phyloP scores from a whole-genome alignment of 2,888 invertebrate genomes.

The Dorcus parallelipipedus region DNA sequence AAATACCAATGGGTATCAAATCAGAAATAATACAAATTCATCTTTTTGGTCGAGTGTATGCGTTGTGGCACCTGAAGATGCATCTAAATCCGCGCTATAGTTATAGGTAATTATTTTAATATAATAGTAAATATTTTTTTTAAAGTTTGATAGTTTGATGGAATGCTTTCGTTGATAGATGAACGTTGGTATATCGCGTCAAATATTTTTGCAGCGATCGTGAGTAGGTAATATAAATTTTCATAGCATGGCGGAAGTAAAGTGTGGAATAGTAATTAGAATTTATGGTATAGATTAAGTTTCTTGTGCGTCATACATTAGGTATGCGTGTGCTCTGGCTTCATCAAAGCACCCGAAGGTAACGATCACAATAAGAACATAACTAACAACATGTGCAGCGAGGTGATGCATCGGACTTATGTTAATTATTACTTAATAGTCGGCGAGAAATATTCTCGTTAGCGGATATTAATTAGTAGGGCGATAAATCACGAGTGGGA shows the following conservation, averaged over 20 bases:
- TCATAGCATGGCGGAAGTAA: constrained; percentile 1
- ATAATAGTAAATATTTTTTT: too few species aligned
- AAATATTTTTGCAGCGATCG: too few species aligned
- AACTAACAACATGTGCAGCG: not conserved
- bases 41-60: too few species aligned
- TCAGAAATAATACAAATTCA: too few species aligned
- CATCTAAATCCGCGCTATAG: too few species aligned
- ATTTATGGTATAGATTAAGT: not conserved
- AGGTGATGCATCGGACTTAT: constrained; percentile 4
- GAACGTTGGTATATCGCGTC: too few species aligned
- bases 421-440: constrained; percentile 12
- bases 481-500: constrained; percentile 25
- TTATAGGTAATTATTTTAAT: too few species aligned
- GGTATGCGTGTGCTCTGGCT: not conserved
- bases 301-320: not conserved
- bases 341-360: not conserved
- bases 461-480: constrained; percentile 27
- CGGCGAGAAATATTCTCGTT: constrained; percentile 21
- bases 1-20: too few species aligned
- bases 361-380: not conserved
- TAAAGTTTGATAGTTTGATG: too few species aligned
- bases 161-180: too few species aligned
- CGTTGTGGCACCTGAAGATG: too few species aligned
- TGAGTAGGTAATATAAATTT: not conserved
- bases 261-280: not conserved